Base-by-base conservation (phyloP, 2,888 invertebrate species). In the Tipula helvola region DNA sequence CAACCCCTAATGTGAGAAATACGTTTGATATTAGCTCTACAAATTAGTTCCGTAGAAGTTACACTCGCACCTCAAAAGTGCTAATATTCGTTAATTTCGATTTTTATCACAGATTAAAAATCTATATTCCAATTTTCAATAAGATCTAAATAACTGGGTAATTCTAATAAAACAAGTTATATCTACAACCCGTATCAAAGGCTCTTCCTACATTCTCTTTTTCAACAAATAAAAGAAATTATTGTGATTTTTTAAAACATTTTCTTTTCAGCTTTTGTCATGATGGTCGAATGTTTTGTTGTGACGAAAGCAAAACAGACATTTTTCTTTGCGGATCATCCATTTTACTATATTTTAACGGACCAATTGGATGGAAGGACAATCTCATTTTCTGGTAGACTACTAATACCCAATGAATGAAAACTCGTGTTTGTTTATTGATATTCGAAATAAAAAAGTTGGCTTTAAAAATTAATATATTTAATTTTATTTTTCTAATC, bases 311-410 rank as follows among this genome's bases (percentile, higher is more conserved):
- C 5, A 39, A 0, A 84, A 39, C 2, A 39, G 39, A 39, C 16
- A 16, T 84, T 39, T 36, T 86, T 87, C n/a, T 47, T 16, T 12
- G 86, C 86, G 84, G 86, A 87, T 87, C 87, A 85, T 86, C 87
- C 87, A 39, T 87, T 87, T 42, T 36, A 39, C 5, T 87, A 87
- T 87, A 44, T 13, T 16, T 16, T 87, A 10, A 28, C 18, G 83
- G 86, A 86, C 36, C 71, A 71, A 28, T 12, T 12, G 28, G 2
- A 28, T 3, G 28, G 28, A 18, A 8, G 71, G 13, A 71, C 18
- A 12, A 71, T 71, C 28, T 71, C 28, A 71, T 71, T 71, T 28
- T 71, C 71, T 28, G 71, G 71, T 28, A 28, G 71, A 12, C 3
- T 52, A 44, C 44, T 44, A 44, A 3, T n/a, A 52, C 52, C 52